Conservation (phyloP, 2,888 invertebrate species). For the Lottia scabra region DNA sequence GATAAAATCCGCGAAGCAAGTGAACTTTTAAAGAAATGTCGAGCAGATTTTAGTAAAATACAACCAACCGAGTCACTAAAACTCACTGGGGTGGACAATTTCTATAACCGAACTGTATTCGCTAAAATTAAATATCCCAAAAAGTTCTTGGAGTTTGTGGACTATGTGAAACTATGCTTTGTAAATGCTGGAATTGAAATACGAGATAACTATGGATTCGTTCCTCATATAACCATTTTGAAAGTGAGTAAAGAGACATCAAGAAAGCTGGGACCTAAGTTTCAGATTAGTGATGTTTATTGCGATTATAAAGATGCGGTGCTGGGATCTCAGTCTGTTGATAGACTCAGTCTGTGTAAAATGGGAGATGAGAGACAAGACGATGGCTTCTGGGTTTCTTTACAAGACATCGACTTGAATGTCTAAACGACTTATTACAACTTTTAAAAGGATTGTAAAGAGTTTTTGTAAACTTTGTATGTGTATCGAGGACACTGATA, state of each 20-base stretch:
- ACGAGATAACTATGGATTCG: slow-evolving; percentile 58
- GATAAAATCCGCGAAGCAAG: slow-evolving; percentile 31
- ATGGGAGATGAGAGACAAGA: slow-evolving; percentile 48
- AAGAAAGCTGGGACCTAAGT: slow-evolving; percentile 42
- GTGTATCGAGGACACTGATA: too few relatives aligned
- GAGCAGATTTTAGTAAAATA: slow-evolving; percentile 21
- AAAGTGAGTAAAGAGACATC: slow-evolving; percentile 52
- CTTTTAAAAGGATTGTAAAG: too few relatives aligned
- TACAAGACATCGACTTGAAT: background rate
- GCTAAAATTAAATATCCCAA: slow-evolving; percentile 46
- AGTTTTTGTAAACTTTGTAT: too few relatives aligned
- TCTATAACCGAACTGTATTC: slow-evolving; percentile 59
- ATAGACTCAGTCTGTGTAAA: slow-evolving; percentile 54
- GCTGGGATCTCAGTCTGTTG: slow-evolving; percentile 51
- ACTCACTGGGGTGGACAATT: slow-evolving; percentile 51
- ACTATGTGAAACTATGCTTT: slow-evolving; percentile 40
- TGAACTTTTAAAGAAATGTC: slow-evolving; percentile 28
- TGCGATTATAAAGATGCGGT: slow-evolving; percentile 34
- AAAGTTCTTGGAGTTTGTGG: slow-evolving; percentile 43
- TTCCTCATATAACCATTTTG: slow-evolving; percentile 65
- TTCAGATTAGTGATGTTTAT: slow-evolving; percentile 48
- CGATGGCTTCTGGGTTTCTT: slow-evolving; percentile 52
- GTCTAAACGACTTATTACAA: background rate
- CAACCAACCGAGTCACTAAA: slow-evolving; percentile 26
- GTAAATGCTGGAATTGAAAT: slow-evolving; percentile 41